Evolutionary conservation across 2,113 vertebrate species (phyloP).

Genomic region (Prietella phreatophila): DNA sequence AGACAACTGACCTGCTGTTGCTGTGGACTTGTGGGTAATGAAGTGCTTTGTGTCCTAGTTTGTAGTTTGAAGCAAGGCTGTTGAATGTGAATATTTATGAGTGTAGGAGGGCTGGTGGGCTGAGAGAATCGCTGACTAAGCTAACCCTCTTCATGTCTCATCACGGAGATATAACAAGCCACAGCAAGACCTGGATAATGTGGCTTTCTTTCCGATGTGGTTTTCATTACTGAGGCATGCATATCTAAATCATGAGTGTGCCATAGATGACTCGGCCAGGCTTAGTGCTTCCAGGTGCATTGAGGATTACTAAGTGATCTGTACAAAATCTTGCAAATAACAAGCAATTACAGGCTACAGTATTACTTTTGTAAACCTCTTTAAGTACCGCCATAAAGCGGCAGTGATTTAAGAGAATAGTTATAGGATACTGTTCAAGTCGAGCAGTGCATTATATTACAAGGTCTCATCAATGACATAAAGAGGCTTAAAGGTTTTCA

Average conservation of each 20-base stretch:
- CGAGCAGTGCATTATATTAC: neutral
- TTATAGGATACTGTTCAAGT: no score
- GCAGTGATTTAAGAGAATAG: neutral
- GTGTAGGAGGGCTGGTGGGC: neutral
- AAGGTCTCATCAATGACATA: neutral
- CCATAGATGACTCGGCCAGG: neutral
- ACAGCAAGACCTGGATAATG: constrained; percentile 32
- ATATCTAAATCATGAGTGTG: constrained; percentile 7
- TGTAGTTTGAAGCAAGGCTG: neutral
- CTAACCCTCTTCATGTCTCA: constrained; percentile 25
- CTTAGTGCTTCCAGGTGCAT: neutral
- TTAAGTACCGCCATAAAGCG: neutral
- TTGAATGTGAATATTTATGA: constrained; percentile 27
- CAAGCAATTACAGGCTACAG: neutral
- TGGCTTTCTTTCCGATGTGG: constrained; percentile 19
- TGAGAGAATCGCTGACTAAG: constrained; percentile 30
- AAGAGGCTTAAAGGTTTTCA: neutral
- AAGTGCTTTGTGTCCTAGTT: constrained; percentile 13
- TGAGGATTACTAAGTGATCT: neutral
- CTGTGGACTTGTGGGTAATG: constrained; percentile 48
- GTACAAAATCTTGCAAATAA: neutral
- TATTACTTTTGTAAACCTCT: neutral
- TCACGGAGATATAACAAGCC: constrained; percentile 21
- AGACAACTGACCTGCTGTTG: neutral
- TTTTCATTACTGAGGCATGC: constrained; percentile 33